Base-by-base conservation (phyloP, 2,797 vertebrate species). In the Sternarchorhynchus goeldii region DNA sequence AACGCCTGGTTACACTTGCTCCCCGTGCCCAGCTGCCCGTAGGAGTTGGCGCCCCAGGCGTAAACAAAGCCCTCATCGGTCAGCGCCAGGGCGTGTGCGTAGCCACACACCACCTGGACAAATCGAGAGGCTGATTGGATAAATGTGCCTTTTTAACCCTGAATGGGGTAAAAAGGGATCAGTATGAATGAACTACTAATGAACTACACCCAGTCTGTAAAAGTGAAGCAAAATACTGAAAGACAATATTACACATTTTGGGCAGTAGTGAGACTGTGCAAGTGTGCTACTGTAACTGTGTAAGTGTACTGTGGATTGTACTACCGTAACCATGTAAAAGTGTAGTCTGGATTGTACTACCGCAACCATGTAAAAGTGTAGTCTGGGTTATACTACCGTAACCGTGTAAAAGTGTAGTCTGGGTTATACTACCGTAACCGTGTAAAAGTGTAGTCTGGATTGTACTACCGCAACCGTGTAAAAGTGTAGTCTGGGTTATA, bases 1-100 rank as follows among this genome's bases (percentile, higher is more conserved):
- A 95, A 92, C 39, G 95, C 94, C 85, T 97, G 96, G 91, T 99
- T 99, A 88, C 94, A 97, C 93, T 98, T 99, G 90, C 96, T 98
- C 77, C 98, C 98, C 12, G 95, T 99, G 84, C 97, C 98, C 88
- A 99, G 87, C 88, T 99, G 98, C 66, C 98, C 98, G 0, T 98
- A 98, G 0, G 97, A 97, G 92, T 99, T 99, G 84, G 98, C 96
- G 31, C 98, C 97, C 97, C 98, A 99, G 74, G 96, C 94, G 78
- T 97, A 99, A 86, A 98, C 90, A 77, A 94, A 92, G 50, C 98
- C 97, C 89, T 99, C 96, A 75, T 98, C 96, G 69, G 98, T 98
- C 31, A 99, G 92, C 29, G 97, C 96, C 91, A 99, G 82, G 0
- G 98, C 98, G 84, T 99, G 98, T 20, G 98, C 98, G 17, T 98